Base-by-base conservation (phyloP, 2,113 vertebrate species). In the Mystacornis crossleyi region DNA sequence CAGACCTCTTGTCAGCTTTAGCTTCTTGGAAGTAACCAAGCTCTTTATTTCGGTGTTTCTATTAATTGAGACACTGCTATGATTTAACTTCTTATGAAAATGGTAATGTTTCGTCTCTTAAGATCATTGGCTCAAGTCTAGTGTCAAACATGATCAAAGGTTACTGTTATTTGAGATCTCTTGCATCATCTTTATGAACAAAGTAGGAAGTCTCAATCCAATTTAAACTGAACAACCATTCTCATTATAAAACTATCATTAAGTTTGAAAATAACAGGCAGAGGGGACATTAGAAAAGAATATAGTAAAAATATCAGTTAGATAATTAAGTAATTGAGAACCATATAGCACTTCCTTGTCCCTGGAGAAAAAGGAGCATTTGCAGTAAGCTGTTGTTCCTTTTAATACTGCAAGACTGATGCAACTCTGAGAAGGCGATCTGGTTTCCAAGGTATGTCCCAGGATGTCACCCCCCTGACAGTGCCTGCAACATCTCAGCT, bases 81-180 rank as follows among this genome's bases (percentile, higher is more conserved):
- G 25, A 69, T 89, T 89, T 85, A 85, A 60, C 57, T 72, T 93
- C 20, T 79, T 24, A 73, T 24, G 62, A 60, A 93, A 94, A 91
- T 42, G 14, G 7, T 69, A 79, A 61, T 65, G 25, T 66, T 88
- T 88, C 85, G 61, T 62, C 66, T 85, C 54, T 75, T 72, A 66
- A 89, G 78, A 82, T 80, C 17, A 34, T 33, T 89, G 55, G 73
- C 74, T 94, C 48, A 75, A 42, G 33, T 66, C 34, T 51, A 36
- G 17, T 73, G 79, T 42, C 34, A 82, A 89, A 85, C 18, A 38
- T 42, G 69, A 90, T 93, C 70, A 96, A 87, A 91, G n/a, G 70
- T 93, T 91, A 69, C 45, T 90, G 50, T 33, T 78, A 33, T 73
- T 77, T 73, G 62, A 80, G 51, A 73, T 66, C 34, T 74, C 23